Conservation (phyloP, 1,140 invertebrate species). For the Penaeus japonicus region DNA sequence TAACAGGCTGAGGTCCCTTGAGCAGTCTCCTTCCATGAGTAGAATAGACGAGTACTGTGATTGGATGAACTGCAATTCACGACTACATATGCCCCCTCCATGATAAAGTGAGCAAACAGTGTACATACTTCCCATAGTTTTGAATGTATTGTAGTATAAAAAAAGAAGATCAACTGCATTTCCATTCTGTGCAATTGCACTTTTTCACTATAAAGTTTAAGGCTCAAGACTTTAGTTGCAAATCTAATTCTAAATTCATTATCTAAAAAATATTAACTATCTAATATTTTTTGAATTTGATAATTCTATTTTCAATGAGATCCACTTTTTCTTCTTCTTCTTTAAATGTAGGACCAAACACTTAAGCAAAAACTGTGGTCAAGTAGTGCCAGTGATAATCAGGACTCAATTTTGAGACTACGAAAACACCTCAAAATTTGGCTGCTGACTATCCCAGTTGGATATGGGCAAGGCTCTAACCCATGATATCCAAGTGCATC, state of each 20-base stretch:
- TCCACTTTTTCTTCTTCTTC: constrained; percentile 11
- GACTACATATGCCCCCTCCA: constrained; percentile 45
- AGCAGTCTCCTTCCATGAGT: constrained; percentile 28
- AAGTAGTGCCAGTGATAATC: background rate
- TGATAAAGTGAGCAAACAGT: constrained; percentile 50
- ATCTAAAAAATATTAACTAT: constrained; percentile 47
- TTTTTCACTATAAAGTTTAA: constrained; percentile 32
- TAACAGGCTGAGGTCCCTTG: constrained; percentile 42
- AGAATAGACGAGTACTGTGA: constrained; percentile 8
- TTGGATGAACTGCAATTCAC: constrained; percentile 7
- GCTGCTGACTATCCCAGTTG: background rate
- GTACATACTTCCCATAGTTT: background rate
- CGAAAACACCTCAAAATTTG: background rate
- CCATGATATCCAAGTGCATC: background rate
- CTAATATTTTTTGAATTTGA: constrained; percentile 24
- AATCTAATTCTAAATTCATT: constrained; percentile 45
- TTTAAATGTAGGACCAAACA: constrained; percentile 34
- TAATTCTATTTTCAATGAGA: constrained; percentile 42
- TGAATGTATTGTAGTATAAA: background rate
- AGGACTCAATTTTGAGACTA: background rate
- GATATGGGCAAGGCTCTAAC: constrained; percentile 14
- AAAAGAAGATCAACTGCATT: constrained; percentile 1
- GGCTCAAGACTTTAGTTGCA: constrained; percentile 33
- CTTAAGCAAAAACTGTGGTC: background rate
- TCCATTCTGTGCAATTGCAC: constrained; percentile 11